Percentiles rank a stretch among this genome's conserved stretches.
These are phyloP conservation scores for Gyrodactylus salaris DNA, from an alignment of 1,140 invertebrate genomes.

Conservation along the genomic window DNA sequence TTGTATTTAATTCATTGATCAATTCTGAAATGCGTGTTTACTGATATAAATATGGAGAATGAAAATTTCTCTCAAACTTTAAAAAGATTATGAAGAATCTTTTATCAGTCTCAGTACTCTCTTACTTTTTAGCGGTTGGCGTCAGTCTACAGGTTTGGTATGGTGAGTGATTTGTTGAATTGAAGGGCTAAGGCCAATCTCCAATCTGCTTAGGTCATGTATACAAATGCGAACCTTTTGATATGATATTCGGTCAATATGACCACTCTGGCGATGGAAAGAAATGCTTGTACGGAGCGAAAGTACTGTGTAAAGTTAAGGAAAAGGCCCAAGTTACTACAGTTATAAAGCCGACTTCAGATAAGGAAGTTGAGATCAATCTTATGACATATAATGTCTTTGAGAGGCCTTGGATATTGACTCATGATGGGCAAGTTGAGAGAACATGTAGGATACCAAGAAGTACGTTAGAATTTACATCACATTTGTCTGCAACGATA, in stretches of 20 bases:
- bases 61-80: too few species aligned
- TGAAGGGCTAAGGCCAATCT: too few species aligned
- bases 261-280: neutral
- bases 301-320: neutral
- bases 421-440: constrained; percentile 1
- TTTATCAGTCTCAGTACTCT: too few species aligned
- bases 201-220: neutral
- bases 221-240: neutral
- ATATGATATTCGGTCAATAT: neutral
- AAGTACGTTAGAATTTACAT: neutral
- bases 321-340: neutral
- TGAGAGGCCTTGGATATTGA: neutral
- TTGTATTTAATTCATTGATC: too few species aligned
- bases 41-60: too few species aligned
- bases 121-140: too few species aligned
- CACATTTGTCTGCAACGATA: too few species aligned
- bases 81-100: too few species aligned
- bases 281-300: neutral
- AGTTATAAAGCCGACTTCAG: neutral
- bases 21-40: too few species aligned
- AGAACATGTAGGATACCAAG: neutral
- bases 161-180: too few species aligned
- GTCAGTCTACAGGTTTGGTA: too few species aligned
- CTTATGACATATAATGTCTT: neutral
- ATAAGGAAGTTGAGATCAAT: neutral